A percentile compares a stretch with the other conserved stretches of the same genome.
Evolutionary conservation across 2,113 vertebrate species (phyloP).

Genomic region (Scatophagus argus): DNA sequence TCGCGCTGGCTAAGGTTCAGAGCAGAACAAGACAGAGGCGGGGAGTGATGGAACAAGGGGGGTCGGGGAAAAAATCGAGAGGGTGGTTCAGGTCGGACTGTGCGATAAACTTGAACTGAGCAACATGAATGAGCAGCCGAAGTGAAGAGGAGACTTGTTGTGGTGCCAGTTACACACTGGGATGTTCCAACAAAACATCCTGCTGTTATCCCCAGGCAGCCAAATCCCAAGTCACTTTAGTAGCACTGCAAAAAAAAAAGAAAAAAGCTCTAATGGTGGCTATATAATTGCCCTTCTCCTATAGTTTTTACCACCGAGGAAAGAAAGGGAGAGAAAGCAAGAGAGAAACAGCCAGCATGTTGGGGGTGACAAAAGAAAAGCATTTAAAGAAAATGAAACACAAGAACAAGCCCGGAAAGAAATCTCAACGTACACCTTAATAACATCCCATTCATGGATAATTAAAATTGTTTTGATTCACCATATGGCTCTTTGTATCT

Average conservation of each 20-base stretch:
- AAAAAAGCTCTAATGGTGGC: not conserved
- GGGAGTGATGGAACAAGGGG: not conserved
- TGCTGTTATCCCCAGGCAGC: slow-evolving; percentile 25
- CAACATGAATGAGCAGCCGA: not conserved
- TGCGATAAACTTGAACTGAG: not conserved
- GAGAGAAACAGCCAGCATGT: not conserved
- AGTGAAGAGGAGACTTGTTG: not conserved
- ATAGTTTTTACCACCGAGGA: slow-evolving; percentile 7
- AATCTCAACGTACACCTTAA: not conserved
- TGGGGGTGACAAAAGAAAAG: not conserved
- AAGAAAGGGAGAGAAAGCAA: not conserved
- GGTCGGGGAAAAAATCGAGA: slow-evolving; percentile 17
- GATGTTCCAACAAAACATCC: slow-evolving; percentile 39
- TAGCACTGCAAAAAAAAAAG: not conserved
- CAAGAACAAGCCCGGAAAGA: slow-evolving; percentile 3
- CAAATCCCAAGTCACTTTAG: slow-evolving; percentile 38
- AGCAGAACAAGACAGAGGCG: not conserved
- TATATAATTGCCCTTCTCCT: slow-evolving; percentile 23
- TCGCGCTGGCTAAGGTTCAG: slow-evolving; percentile 7
- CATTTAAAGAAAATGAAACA: not conserved
- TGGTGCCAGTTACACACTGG: slow-evolving; percentile 24
- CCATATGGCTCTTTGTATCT: slow-evolving; percentile 33
- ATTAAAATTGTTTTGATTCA: slow-evolving; percentile 41
- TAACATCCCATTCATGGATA: not conserved
- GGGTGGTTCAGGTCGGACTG: not conserved